Base-by-base conservation (phyloP, 2,888 invertebrate species). In the Morpho deidamia region DNA sequence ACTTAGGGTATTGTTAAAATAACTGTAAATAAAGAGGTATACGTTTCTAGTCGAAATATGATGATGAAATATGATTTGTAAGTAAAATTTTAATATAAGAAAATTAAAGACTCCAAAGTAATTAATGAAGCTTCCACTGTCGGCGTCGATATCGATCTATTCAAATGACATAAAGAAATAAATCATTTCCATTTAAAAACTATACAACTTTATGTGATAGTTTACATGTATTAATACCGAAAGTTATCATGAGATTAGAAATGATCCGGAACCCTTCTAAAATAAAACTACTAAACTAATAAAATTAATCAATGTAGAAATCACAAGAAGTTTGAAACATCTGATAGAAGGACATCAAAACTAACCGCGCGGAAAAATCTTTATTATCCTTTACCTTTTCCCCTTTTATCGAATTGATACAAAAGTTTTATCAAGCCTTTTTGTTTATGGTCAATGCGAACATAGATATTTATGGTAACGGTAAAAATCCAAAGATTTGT, bases 311-410 rank as follows among this genome's bases (percentile, higher is more conserved):
- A 57, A 64, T 58, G 63, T 62, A 56, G 60, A 35, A n/a, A 41
- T 12, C 46, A 42, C 38, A 61, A 58, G 61, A 62, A 64, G 59
- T 65, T 65, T 60, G 54, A 62, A 63, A 49, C 51, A 48, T 43
- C 68, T 69, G 74, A 74, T 71, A 72, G 71, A 70, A 60, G 60
- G 60, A 64, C 72, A 72, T 79, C 71, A 83, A 81, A 81, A 65
- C 64, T 67, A 78, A 80, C 73, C 59, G 68, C 48, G 64, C 69
- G 78, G 72, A 79, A 80, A 78, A 75, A 67, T 67, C 69, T 67
- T 55, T 41, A 50, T 59, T 75, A 78, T 78, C 81, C 76, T 78
- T 79, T 71, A 42, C 46, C 39, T 51, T 51, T 10, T 44, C 32
- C 11, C 35, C 10, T 44, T 40, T 44, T 39, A 44, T 51, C 38